A percentile compares a stretch with the other conserved stretches of the same genome.
These are phyloP conservation scores for Mnemiopsis leidyi DNA, from an alignment of 37 sponge, comb jelly and placozoan genomes.

Conservation along the genomic window DNA sequence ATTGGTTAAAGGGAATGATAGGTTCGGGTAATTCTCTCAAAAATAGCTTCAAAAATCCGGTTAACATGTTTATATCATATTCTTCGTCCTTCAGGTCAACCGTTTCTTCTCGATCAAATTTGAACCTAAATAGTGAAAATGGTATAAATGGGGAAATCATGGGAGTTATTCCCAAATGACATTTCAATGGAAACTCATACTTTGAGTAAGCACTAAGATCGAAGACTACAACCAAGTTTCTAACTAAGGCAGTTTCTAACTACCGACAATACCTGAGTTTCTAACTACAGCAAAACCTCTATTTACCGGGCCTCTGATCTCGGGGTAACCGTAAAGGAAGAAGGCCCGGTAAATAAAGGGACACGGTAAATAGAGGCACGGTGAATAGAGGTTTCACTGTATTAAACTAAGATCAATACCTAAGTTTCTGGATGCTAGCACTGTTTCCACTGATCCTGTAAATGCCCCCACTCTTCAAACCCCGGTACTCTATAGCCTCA, in stretches of 20 bases:
- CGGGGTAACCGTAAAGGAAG: no score
- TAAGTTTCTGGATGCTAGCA: slow-evolving; percentile 57
- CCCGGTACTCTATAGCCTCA: slow-evolving; percentile 45
- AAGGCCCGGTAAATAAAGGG: no score
- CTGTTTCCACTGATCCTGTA: slow-evolving; percentile 63
- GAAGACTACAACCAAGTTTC: no score
- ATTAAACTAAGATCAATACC: slow-evolving; percentile 8
- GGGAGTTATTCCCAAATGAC: background rate
- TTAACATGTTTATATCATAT: slow-evolving; percentile 57
- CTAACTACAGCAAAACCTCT: no score
- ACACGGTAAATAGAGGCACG: no score
- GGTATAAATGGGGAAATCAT: no score
- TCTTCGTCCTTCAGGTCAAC: slow-evolving; percentile 46
- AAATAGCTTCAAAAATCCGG: slow-evolving; percentile 36
- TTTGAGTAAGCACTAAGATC: no score
- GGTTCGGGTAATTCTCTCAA: slow-evolving; percentile 43
- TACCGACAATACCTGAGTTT: no score
- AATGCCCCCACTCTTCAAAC: slow-evolving; percentile 30
- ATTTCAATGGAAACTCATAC: no score
- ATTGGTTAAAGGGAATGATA: slow-evolving; percentile 37
- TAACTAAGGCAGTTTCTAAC: no score
- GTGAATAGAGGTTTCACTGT: no score
- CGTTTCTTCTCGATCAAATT: slow-evolving; percentile 45
- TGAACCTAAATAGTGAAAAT: slow-evolving; percentile 1
- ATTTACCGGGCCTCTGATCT: no score